Evolutionary conservation across 2,888 invertebrate genomes (phyloP).

Genomic region (Callinectes sapidus): DNA sequence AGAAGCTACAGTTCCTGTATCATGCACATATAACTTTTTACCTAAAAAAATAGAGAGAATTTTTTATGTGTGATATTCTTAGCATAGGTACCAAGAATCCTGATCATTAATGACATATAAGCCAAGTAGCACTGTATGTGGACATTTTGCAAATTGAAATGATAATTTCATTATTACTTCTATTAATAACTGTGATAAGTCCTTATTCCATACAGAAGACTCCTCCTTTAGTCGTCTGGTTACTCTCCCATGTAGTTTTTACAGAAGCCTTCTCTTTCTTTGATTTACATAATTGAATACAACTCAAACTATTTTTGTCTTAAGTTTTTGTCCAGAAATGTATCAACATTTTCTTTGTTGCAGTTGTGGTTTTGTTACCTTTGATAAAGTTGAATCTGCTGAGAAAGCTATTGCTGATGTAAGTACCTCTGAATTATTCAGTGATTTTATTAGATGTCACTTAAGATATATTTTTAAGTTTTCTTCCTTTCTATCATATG

Average conservation of each 20-base stretch:
- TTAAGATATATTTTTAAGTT: not conserved
- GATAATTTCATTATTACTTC: no score
- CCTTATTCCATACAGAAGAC: not conserved
- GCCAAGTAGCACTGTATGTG: no score
- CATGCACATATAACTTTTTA: not conserved
- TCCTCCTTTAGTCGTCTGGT: not conserved
- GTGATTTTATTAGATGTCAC: not conserved
- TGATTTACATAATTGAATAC: not conserved
- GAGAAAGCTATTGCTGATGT: constrained; percentile 87
- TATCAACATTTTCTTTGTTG: constrained; percentile 74
- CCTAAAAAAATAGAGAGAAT: no score
- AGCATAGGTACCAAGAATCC: no score
- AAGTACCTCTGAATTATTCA: constrained; percentile 44
- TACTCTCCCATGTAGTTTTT: not conserved
- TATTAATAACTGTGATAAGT: not conserved
- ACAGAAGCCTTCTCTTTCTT: not conserved
- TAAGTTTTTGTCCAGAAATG: not conserved
- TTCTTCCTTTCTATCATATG: not conserved
- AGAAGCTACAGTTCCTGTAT: not conserved
- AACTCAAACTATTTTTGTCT: not conserved
- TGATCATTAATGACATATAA: no score
- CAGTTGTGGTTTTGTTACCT: constrained; percentile 90
- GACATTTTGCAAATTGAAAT: no score
- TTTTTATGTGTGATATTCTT: no score
- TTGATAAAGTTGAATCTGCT: constrained; percentile 91